Evolutionary conservation across 2,888 invertebrate genomes (phyloP), one percentile per base, ranked within the genome.

Genomic region (Campoletis raptor): DNA sequence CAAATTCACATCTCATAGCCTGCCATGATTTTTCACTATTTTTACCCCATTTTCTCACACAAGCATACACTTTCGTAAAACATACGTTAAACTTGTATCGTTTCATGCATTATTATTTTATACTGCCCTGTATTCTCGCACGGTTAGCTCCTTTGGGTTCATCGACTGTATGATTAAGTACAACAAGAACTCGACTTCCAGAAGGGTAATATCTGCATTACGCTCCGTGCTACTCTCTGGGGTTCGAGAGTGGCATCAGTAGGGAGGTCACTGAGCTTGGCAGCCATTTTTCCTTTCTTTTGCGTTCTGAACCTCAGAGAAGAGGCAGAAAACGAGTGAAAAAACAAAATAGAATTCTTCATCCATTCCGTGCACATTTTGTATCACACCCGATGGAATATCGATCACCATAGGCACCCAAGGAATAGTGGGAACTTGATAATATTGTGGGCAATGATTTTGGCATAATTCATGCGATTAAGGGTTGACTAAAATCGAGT

Each of bases 141-240:
- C 92, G 92, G 91, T 90, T 92, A 91, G 89, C 89, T 92, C 87
- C 89, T 91, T 90, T 89, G 91, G 91, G 91, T 91, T 91, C 92
- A 92, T 92, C 91, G 93, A 92, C 92, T 91, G 90, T 90, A 90
- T 92, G 91, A 93, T 93, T 93, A 93, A 92, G 91, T 92, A 92
- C 81, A 64, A 87, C 87, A 73, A 81, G 88, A 89, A 88, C 87
- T 89, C 88, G 85, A 89, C 87, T 80, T 79, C 88, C 88, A 86
- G 88, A 30, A 30, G 61, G 78, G 74, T 45, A 77, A 77, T 83
- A 77, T 73, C 81, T 77, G 77, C 74, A 67, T 57, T 52, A 74
- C 85, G 82, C 79, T 76, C 69, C 76, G 78, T 57, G 81, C 64
- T 3, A 73, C 80, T 61, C 54, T 54, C 42, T 36, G 69, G 77